phyloP scores from a whole-genome alignment of 1,140 invertebrate genomes.

The Magallana angulata region DNA sequence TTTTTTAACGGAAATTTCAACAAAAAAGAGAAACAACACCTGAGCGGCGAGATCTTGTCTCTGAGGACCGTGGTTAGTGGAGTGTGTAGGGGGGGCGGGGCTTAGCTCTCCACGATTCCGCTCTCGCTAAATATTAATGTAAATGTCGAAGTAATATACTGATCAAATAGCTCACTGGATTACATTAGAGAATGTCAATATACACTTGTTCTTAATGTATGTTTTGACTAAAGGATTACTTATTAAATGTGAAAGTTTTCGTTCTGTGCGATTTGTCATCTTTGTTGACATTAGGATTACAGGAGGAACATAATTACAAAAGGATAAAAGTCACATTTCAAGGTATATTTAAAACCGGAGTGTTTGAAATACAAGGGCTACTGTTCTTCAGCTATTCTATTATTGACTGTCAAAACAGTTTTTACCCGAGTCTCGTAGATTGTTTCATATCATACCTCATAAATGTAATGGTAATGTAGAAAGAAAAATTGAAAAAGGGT shows the following conservation, averaged over 20 bases:
- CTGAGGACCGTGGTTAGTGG: constrained; percentile 6
- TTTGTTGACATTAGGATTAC: constrained; percentile 40
- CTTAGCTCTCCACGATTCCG: background rate
- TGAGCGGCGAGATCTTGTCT: background rate
- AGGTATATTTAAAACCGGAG: constrained; percentile 29
- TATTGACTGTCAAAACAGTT: constrained; percentile 3
- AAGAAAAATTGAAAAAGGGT: background rate
- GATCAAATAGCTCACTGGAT: constrained; percentile 33
- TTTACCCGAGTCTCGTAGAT: background rate
- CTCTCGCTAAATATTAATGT: constrained; percentile 33
- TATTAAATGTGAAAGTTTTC: constrained; percentile 44
- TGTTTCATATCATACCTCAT: constrained; percentile 32
- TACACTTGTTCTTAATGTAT: constrained; percentile 43
- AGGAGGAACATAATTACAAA: constrained; percentile 5
- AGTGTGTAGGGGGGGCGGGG: background rate
- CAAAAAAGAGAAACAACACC: background rate
- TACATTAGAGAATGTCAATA: constrained; percentile 27
- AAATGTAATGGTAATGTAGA: background rate
- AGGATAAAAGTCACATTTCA: constrained; percentile 15
- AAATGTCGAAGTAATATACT: constrained; percentile 29
- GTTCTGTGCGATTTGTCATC: background rate
- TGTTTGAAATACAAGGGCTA: constrained; percentile 26
- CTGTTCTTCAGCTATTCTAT: background rate
- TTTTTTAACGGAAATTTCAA: constrained; percentile 4
- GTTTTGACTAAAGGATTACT: constrained; percentile 47